Conservation (phyloP, 2,888 invertebrate species). For the Phaonia tiefii region DNA sequence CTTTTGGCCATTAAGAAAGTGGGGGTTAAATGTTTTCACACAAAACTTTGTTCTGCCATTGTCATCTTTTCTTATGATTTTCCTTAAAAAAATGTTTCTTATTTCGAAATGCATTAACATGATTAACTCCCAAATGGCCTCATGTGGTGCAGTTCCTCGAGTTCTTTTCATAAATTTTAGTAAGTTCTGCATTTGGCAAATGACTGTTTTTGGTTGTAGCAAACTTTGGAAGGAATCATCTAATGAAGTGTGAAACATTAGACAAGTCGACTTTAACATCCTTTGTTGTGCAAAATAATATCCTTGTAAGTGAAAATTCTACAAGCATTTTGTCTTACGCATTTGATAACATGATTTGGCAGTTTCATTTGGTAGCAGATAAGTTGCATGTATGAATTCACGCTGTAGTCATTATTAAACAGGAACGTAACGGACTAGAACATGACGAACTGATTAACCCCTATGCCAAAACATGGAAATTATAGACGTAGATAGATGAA, state of each 20-base stretch:
- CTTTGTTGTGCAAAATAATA: conserved; percentile 45
- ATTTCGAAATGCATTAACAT: conserved; percentile 60
- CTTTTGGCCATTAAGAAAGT: conserved; percentile 22
- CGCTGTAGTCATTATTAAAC: neutral
- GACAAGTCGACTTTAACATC: conserved; percentile 50
- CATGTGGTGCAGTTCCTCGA: conserved; percentile 41
- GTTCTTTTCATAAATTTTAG: neutral
- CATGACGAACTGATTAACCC: neutral
- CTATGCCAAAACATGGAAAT: too few species aligned
- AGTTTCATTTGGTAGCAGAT: neutral
- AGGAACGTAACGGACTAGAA: neutral
- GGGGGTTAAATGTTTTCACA: conserved; percentile 66
- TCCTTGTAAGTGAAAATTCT: conserved; percentile 23
- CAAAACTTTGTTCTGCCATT: conserved; percentile 47
- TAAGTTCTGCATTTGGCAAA: too few species aligned
- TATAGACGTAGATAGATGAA: too few species aligned
- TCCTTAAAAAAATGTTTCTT: conserved; percentile 2
- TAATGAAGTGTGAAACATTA: conserved; percentile 65
- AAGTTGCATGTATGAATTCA: conserved; percentile 6
- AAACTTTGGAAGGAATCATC: conserved; percentile 2
- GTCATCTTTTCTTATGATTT: conserved; percentile 33
- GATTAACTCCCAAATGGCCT: conserved; percentile 61
- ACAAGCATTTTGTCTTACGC: neutral
- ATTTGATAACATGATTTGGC: conserved; percentile 3
- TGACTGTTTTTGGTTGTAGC: conserved; percentile 39